A percentile compares a stretch with the other conserved stretches of the same genome.
These are phyloP conservation scores for Hydrolagus colliei DNA, from an alignment of 2,797 vertebrate genomes.

Conservation along the genomic window DNA sequence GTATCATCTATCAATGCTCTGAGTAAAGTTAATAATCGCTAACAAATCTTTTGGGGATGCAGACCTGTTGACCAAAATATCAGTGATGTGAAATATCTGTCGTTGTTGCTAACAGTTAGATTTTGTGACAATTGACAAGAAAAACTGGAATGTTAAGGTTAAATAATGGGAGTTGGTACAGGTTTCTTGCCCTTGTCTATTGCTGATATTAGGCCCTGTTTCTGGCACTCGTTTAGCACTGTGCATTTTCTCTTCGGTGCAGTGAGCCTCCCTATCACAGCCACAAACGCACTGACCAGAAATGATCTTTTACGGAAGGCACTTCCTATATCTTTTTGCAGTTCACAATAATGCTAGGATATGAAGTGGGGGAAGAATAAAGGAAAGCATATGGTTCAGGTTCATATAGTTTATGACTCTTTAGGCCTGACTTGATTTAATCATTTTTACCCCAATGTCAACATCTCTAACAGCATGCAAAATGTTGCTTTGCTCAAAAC, in stretches of 20 bases:
- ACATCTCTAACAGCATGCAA: background rate
- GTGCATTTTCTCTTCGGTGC: background rate
- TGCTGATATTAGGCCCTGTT: too few species aligned
- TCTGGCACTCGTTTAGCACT: background rate
- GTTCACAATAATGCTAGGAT: background rate
- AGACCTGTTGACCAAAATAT: too few species aligned
- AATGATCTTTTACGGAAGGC: too few species aligned
- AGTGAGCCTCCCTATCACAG: too few species aligned
- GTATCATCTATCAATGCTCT: too few species aligned
- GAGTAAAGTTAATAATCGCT: too few species aligned
- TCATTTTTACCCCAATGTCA: constrained; percentile 21
- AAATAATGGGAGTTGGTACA: background rate
- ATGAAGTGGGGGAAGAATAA: background rate
- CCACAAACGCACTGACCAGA: too few species aligned
- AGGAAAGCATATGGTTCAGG: background rate
- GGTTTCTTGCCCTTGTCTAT: too few species aligned
- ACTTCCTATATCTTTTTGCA: background rate
- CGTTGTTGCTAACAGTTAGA: too few species aligned
- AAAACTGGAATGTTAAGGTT: background rate
- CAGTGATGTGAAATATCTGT: too few species aligned
- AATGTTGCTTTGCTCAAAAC: constrained; percentile 11
- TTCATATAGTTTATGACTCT: constrained; percentile 21
- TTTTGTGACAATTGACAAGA: background rate
- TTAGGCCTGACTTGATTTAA: constrained; percentile 7
- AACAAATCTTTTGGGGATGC: too few species aligned